These are phyloP conservation scores for Heterodera schachtii DNA, from an alignment of 1,140 invertebrate genomes.

Conservation along the genomic window DNA sequence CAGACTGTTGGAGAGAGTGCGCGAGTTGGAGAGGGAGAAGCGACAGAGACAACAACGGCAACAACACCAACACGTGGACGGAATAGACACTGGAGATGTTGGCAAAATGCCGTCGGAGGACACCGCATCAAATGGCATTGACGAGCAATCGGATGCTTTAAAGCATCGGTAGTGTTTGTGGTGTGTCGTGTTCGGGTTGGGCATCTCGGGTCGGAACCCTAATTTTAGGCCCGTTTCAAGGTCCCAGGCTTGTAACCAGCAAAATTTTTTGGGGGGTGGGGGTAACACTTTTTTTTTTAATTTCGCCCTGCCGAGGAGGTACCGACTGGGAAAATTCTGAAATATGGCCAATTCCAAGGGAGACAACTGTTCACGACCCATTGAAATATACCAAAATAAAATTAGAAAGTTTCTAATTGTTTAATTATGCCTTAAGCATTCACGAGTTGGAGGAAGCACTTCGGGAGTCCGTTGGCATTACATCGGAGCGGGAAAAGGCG, in stretches of 20 bases:
- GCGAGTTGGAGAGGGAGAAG: background rate
- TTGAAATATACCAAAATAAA: no score
- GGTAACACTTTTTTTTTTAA: no score
- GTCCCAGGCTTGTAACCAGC: no score
- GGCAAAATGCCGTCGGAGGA: background rate
- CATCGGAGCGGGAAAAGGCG: slow-evolving; percentile 47
- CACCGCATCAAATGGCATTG: background rate
- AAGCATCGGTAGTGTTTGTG: background rate
- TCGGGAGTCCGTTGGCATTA: slow-evolving; percentile 54
- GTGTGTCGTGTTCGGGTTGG: no score
- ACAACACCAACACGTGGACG: background rate
- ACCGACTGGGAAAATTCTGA: background rate
- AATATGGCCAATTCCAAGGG: no score
- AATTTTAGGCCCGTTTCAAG: no score
- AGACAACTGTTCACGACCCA: no score
- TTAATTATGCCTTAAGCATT: slow-evolving; percentile 37
- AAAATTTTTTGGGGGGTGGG: no score
- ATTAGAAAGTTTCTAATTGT: no score
- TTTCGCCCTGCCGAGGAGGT: no score
- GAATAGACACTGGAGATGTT: background rate
- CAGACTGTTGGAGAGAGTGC: slow-evolving; percentile 9
- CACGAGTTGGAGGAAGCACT: slow-evolving; percentile 52
- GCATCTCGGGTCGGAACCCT: no score
- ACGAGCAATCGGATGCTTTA: background rate
- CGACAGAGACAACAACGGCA: background rate